Percentiles rank a stretch among this genome's conserved stretches.
Conservation (phyloP, 2,888 invertebrate genomes). For the Pegoplata infirma region DNA sequence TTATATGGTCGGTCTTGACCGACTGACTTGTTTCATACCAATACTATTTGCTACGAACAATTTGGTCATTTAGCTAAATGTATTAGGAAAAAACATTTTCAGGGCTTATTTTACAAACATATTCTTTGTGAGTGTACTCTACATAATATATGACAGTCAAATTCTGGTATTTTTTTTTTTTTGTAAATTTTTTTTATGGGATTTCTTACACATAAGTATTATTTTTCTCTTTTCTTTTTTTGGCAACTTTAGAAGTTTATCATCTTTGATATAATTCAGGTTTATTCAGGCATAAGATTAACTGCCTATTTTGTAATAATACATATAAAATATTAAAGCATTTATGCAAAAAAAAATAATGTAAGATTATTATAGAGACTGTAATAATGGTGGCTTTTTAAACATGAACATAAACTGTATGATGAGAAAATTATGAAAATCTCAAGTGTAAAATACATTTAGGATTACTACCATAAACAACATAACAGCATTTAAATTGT, state of each 20-base stretch:
- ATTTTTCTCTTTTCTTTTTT: neutral
- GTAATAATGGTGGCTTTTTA: neutral
- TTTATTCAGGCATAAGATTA: conserved; percentile 22
- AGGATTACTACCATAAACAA: too few species aligned
- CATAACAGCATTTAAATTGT: too few species aligned
- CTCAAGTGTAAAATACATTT: neutral
- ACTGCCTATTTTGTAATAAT: conserved; percentile 17
- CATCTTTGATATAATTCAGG: neutral
- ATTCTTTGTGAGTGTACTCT: too few species aligned
- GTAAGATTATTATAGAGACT: conserved; percentile 1
- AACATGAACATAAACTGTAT: too few species aligned
- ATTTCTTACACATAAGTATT: too few species aligned
- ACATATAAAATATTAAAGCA: conserved; percentile 8
- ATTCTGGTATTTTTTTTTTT: neutral
- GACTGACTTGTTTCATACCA: too few species aligned
- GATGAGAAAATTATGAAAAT: too few species aligned
- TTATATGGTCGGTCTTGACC: too few species aligned
- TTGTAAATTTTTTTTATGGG: neutral
- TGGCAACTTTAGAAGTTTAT: neutral
- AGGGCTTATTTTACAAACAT: too few species aligned
- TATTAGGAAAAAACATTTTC: too few species aligned
- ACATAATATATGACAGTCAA: neutral
- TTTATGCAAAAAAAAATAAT: neutral
- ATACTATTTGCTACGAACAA: too few species aligned
- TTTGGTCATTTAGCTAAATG: too few species aligned